phyloP scores from a whole-genome alignment of 2,113 vertebrate genomes.

The Corvus cornix region DNA sequence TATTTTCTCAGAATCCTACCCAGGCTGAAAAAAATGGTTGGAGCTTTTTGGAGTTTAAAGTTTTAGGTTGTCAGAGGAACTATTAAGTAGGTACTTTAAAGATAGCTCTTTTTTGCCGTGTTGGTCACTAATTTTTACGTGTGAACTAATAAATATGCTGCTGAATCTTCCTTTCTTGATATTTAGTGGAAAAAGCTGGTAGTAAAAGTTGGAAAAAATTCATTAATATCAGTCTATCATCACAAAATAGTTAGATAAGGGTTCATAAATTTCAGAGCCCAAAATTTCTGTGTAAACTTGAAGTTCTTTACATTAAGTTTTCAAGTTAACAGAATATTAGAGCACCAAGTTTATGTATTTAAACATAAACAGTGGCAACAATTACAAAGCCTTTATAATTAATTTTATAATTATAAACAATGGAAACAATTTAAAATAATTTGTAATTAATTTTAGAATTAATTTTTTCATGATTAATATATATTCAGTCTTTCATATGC shows the following conservation, averaged over 20 bases:
- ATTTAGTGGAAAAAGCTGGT: background rate
- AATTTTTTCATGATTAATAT: background rate
- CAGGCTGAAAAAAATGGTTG: background rate
- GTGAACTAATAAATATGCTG: background rate
- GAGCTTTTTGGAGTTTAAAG: background rate
- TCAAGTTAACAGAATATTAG: background rate
- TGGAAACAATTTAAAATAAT: fast-evolving
- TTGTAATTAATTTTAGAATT: background rate
- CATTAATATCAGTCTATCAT: background rate
- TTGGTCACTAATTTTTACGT: background rate
- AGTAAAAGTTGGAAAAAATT: background rate
- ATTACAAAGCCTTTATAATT: background rate
- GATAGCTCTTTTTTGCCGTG: background rate
- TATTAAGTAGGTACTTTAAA: background rate
- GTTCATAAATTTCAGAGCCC: background rate
- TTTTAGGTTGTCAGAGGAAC: background rate
- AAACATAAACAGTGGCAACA: background rate
- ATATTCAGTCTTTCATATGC: background rate
- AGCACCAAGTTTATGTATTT: background rate
- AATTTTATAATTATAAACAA: background rate
- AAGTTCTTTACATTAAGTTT: background rate
- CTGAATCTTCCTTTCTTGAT: background rate
- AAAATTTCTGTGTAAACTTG: background rate
- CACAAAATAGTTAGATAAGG: background rate
- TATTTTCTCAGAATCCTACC: background rate